phyloP scores from a whole-genome alignment of 2,797 vertebrate genomes.

The Numenius phaeopus region DNA sequence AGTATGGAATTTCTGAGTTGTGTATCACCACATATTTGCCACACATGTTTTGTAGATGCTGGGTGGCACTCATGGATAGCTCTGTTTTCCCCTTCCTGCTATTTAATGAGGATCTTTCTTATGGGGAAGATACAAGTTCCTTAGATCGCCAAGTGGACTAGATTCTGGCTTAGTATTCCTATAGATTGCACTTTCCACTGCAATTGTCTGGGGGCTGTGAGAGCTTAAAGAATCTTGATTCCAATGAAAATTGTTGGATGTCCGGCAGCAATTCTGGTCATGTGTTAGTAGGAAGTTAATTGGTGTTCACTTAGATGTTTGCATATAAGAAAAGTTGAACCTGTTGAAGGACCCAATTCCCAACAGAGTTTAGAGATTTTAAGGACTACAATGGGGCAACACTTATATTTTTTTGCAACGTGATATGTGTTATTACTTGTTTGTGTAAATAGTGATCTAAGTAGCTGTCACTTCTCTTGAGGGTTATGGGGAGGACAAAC shows the following conservation, averaged over 20 bases:
- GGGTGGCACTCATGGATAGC: not conserved
- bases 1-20: not conserved
- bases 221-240: not conserved
- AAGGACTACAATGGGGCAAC: not conserved
- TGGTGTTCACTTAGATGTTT: not conserved
- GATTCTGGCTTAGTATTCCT: not conserved
- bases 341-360: not conserved
- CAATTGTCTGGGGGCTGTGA: not conserved
- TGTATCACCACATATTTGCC: not conserved
- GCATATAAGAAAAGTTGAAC: not conserved
- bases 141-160: fast-evolving
- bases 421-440: not conserved
- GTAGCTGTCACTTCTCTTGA: not conserved
- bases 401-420: not conserved
- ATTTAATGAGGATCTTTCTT: not conserved
- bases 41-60: fast-evolving
- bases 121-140: not conserved
- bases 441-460: not conserved
- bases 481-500: fast-evolving
- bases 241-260: not conserved
- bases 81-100: not conserved
- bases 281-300: not conserved
- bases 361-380: not conserved
- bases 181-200: not conserved
- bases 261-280: not conserved